Evolutionary conservation across 2,113 vertebrate genomes (phyloP), one percentile per base, ranked within the genome.

Genomic region (Mionectes macconnelli): DNA sequence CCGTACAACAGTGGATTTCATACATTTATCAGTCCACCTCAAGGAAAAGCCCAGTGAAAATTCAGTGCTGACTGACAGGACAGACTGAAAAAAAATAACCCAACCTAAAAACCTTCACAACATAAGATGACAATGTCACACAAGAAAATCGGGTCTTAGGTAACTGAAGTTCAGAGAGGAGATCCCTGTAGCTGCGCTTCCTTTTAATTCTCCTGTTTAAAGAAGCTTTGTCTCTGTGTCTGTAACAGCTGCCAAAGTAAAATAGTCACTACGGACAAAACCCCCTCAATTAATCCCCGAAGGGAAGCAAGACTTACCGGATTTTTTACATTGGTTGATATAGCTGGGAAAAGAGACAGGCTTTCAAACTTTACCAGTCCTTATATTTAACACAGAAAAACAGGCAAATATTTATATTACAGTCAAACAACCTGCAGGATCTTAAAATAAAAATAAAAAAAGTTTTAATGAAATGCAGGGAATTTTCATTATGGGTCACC

Each of bases 321-420:
- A 56, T 27, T 85, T 87, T 42, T 74, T 31, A 78, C 13, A 40
- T 1, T 31, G 78, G 62, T 20, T 87, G 56, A 68, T 44, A 49
- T 8, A 85, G 67, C 53, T 83, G 31, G n/a, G 53, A 91, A 91
- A 90, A 91, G 44, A 87, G 68, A 91, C 6, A 79, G 31, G 37
- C 53, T 85, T 96, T 83, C 75, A 91, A 82, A 76, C 53, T 57
- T 56, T 4, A 79, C 55, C n/a, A 42, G 39, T 50, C 73, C 69
- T 62, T 69, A 27, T 39, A 74, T 64, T 84, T 78, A 84, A 85
- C 60, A 84, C 27, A 68, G 80, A 64, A 81, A 81, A 82, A 15
- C 45, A 82, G 84, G 60, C 33, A 88, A 94, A 86, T 82, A 84
- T 77, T 94, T 92, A 24, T 45, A 85, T 47, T 67, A 74, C 0